Evolutionary conservation across 2,888 invertebrate genomes (phyloP), one percentile per base, ranked within the genome.

Genomic region (Melanostoma mellinum): DNA sequence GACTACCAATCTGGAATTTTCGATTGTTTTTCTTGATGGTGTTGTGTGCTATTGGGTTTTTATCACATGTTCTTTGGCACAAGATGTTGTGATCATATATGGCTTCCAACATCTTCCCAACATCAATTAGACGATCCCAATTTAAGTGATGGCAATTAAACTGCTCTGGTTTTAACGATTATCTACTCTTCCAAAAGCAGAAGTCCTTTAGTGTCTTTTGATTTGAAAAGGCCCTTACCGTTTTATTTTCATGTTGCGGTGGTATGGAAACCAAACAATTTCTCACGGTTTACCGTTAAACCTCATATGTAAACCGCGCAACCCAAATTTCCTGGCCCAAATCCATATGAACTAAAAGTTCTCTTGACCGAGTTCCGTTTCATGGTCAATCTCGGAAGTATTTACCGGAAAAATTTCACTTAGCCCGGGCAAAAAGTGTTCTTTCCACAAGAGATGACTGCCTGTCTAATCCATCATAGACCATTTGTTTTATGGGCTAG

Each of bases 301-400:
- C 61, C 46, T 20, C 36, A 35, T 48, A 50, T 50, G 32, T 3
- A 20, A 61, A 4, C 38, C n/a, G 4, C 32, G 60, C 55, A 53
- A 53, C 56, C 79, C 55, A 68, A 48, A 68, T 53, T 44, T 36
- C 20, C 50, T 50, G 75, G 30, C 53, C 77, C 71, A 77, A 77
- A 77, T 71, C 44, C 38, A 52, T 71, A 46, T 71, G 48, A 44
- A 50, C 38, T 53, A 60, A 6, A n/a, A 46, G 40, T 40, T 44
- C 67, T 61, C 65, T 79, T 84, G 84, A 82, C 79, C 79, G 79
- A 84, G 84, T 75, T 84, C 78, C 71, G 71, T 75, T 72, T 79
- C 74, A 82, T 77, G 82, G 82, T 82, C 82, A 77, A 63, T 63
- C 78, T 77, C 52, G 68, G 58, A 73, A 46, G 63, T 60, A 63